These are phyloP conservation scores for Micrastur ruficollis DNA, from an alignment of 2,797 vertebrate genomes.

Conservation along the genomic window DNA sequence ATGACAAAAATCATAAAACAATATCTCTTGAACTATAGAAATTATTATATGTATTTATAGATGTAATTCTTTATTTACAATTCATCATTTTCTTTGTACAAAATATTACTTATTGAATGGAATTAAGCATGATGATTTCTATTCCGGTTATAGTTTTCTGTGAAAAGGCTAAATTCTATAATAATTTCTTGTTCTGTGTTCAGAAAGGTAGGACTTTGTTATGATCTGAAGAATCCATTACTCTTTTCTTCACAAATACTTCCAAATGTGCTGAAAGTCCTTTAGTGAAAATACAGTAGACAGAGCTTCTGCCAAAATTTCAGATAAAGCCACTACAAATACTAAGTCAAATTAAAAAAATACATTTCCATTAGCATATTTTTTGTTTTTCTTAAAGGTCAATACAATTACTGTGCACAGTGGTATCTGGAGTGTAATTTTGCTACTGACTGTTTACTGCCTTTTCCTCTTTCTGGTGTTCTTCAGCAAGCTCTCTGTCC, in stretches of 20 bases:
- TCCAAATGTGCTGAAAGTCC: background rate
- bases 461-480: constrained; percentile 6
- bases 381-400: constrained; percentile 11
- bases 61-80: background rate
- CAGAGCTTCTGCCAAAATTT: background rate
- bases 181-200: background rate
- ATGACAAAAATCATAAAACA: background rate
- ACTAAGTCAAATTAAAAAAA: background rate
- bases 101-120: background rate
- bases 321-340: background rate
- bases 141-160: background rate
- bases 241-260: background rate
- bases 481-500: background rate
- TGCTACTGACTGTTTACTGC: background rate
- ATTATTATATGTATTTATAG: background rate
- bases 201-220: background rate
- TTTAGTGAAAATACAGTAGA: background rate
- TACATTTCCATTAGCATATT: background rate
- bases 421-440: constrained; percentile 15
- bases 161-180: background rate
- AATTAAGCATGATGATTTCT: background rate
- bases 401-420: background rate
- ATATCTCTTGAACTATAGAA: background rate
- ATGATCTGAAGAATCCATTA: background rate
- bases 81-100: background rate